Conservation (phyloP, 2,113 vertebrate genomes). For the Picathartes gymnocephalus region DNA sequence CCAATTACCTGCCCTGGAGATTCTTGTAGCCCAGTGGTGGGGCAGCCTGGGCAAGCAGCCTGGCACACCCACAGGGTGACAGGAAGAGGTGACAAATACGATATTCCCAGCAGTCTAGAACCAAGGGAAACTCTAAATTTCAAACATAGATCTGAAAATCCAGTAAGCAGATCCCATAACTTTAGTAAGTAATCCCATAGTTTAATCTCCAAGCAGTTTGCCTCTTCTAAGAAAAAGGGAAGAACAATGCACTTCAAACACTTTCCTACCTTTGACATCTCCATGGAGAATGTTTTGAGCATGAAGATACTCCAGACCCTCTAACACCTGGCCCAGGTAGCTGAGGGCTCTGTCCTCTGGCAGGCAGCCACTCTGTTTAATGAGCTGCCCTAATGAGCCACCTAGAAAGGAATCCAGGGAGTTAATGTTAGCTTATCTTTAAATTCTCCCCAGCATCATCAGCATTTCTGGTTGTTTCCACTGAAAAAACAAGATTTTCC, state of each 20-base stretch:
- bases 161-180: not conserved
- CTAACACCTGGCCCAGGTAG: slow-evolving; percentile 84
- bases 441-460: not conserved
- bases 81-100: not conserved
- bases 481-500: not conserved
- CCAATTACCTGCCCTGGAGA: not conserved
- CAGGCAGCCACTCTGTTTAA: slow-evolving; percentile 83
- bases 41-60: not conserved
- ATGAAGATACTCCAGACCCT: slow-evolving; percentile 85
- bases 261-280: slow-evolving; percentile 88
- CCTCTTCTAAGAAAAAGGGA: not conserved
- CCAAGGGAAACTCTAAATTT: not conserved
- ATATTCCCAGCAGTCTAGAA: not conserved
- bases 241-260: not conserved
- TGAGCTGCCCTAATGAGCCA: slow-evolving; percentile 88
- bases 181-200: not conserved
- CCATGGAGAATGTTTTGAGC: slow-evolving; percentile 84
- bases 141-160: not conserved
- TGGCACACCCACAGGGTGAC: not conserved
- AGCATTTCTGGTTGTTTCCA: not conserved
- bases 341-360: slow-evolving; percentile 90
- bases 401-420: slow-evolving; percentile 67
- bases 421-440: not conserved
- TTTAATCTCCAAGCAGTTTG: not conserved
- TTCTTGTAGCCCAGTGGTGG: not conserved